These are phyloP conservation scores for Andrena chrysosceles DNA, from an alignment of 2,888 invertebrate species.

Conservation along the genomic window DNA sequence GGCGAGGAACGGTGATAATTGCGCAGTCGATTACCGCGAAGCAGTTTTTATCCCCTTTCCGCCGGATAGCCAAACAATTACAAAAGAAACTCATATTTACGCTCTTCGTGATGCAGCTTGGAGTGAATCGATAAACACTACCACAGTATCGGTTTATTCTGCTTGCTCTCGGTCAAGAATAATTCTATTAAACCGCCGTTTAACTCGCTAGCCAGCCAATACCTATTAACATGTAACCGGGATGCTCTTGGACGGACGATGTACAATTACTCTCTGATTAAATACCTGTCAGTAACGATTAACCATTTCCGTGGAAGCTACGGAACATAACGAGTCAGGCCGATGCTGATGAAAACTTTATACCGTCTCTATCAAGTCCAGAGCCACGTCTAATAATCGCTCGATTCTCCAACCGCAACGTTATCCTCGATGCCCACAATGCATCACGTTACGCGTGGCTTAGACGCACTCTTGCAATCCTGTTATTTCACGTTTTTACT, in stretches of 20 bases:
- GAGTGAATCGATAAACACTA: neutral
- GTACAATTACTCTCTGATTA: constrained; percentile 21
- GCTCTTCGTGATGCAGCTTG: neutral
- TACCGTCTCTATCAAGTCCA: constrained; percentile 1
- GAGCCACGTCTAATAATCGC: constrained; percentile 6
- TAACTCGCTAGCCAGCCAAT: constrained; percentile 8
- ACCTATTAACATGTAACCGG: constrained; percentile 11
- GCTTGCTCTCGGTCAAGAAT: too few species aligned
- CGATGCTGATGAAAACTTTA: constrained; percentile 2
- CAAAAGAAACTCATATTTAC: neutral
- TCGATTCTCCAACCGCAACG: constrained; percentile 5
- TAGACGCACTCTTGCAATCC: neutral
- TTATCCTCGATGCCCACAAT: constrained; percentile 9
- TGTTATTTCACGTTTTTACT: constrained; percentile 3
- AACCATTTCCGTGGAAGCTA: constrained; percentile 16
- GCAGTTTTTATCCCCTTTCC: neutral
- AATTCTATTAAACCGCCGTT: constrained; percentile 9
- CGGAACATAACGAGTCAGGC: constrained; percentile 18
- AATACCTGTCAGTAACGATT: constrained; percentile 2
- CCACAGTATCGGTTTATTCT: constrained; percentile 1
- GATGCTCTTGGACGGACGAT: neutral
- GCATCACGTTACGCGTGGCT: constrained; percentile 4
- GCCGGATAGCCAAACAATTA: neutral
- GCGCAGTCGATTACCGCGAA: neutral
- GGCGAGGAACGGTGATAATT: constrained; percentile 11